Evolutionary conservation across 1,140 invertebrate genomes (phyloP).

Genomic region (Cepaea nemoralis): DNA sequence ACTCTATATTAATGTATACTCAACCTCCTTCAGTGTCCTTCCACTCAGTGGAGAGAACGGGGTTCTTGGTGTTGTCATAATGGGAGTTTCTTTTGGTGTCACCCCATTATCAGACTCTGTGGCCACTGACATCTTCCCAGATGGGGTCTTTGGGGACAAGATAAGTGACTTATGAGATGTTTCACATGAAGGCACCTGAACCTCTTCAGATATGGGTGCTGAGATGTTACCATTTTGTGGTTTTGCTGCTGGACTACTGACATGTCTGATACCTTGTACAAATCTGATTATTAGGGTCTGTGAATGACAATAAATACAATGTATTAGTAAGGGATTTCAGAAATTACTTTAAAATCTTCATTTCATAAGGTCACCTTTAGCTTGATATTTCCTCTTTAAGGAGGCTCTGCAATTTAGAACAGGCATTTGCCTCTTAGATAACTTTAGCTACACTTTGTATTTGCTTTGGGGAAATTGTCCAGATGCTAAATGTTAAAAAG

Average conservation of each 20-base stretch:
- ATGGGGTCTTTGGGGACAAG: background rate
- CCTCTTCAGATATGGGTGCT: background rate
- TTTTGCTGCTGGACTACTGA: background rate
- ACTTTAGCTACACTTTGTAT: too few relatives aligned
- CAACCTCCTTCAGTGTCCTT: background rate
- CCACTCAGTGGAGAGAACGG: background rate
- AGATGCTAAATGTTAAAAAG: too few relatives aligned
- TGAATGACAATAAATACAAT: background rate
- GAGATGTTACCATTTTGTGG: background rate
- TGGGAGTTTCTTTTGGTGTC: background rate
- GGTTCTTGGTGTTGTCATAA: background rate
- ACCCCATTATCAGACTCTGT: background rate
- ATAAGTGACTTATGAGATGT: background rate
- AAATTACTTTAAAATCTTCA: too few relatives aligned
- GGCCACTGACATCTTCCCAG: background rate
- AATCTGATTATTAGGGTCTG: background rate
- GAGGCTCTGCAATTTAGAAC: too few relatives aligned
- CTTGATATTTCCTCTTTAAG: too few relatives aligned
- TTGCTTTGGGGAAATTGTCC: too few relatives aligned
- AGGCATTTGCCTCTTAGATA: too few relatives aligned
- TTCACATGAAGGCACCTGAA: background rate
- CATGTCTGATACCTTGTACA: background rate
- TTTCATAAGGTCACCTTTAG: too few relatives aligned
- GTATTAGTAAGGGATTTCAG: too few relatives aligned
- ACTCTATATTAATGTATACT: too few relatives aligned